These are phyloP conservation scores for Parauchenoglanis punctatus DNA, from an alignment of 2,797 vertebrate genomes.

Conservation along the genomic window DNA sequence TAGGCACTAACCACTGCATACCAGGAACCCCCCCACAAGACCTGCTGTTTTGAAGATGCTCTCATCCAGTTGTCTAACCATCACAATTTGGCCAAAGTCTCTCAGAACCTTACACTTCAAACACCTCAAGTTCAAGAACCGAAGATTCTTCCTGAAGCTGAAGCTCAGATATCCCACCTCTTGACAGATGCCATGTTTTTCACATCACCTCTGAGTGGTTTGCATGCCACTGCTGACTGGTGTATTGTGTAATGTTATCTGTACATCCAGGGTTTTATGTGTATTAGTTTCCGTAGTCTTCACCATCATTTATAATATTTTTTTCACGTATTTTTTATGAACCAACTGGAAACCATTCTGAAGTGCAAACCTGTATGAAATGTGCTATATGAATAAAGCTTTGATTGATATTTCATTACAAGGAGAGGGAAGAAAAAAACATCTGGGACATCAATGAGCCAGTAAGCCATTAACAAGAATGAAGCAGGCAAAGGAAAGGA, in stretches of 20 bases:
- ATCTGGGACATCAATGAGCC: constrained; percentile 75
- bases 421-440: constrained; percentile 62
- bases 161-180: too few species aligned
- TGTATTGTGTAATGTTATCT: neutral
- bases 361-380: neutral
- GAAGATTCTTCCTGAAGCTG: too few species aligned
- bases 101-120: too few species aligned
- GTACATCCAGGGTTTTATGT: neutral
- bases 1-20: too few species aligned
- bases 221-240: too few species aligned
- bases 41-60: too few species aligned
- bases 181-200: too few species aligned
- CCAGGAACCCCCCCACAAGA: too few species aligned
- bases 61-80: too few species aligned
- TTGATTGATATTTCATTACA: constrained; percentile 66
- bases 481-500: constrained; percentile 39
- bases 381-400: neutral
- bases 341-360: neutral
- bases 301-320: neutral
- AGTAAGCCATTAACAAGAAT: constrained; percentile 72
- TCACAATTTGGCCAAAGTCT: too few species aligned
- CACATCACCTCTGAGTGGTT: too few species aligned
- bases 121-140: too few species aligned
- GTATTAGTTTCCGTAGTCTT: neutral
- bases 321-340: neutral